Evolutionary conservation across 2,113 vertebrate genomes (phyloP).

Genomic region (Sarotherodon lohbergeri): DNA sequence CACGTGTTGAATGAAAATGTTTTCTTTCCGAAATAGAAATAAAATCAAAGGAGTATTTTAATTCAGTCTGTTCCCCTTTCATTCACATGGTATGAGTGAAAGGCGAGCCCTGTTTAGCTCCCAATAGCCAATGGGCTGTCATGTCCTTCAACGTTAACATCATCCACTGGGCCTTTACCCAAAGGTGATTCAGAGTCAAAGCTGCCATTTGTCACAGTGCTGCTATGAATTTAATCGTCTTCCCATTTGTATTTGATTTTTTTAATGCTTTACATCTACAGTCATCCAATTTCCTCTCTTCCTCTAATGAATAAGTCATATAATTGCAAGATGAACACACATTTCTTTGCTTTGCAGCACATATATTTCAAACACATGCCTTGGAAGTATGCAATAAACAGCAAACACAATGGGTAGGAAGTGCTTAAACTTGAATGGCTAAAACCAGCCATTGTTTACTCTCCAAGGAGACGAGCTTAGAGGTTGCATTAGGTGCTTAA

Average conservation of each 20-base stretch:
- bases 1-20: neutral
- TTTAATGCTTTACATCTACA: neutral
- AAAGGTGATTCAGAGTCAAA: slow-evolving; percentile 27
- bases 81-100: neutral
- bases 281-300: neutral
- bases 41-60: neutral
- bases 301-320: slow-evolving; percentile 54
- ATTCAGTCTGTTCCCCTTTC: neutral
- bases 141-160: slow-evolving; percentile 28
- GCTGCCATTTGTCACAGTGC: slow-evolving; percentile 23
- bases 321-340: slow-evolving; percentile 35
- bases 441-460: slow-evolving; percentile 49
- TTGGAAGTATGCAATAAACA: neutral
- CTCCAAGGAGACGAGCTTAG: slow-evolving; percentile 25
- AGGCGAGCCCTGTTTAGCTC: neutral
- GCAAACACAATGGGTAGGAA: slow-evolving; percentile 12
- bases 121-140: slow-evolving; percentile 1
- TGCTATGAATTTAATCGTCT: neutral
- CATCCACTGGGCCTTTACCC: neutral
- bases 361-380: neutral
- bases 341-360: slow-evolving; percentile 6
- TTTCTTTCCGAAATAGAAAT: neutral
- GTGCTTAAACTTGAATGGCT: slow-evolving; percentile 7
- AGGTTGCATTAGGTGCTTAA: slow-evolving; percentile 47
- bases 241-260: neutral